Base-by-base conservation (phyloP, 2,797 vertebrate genomes). In the Takifugu rubripes region DNA sequence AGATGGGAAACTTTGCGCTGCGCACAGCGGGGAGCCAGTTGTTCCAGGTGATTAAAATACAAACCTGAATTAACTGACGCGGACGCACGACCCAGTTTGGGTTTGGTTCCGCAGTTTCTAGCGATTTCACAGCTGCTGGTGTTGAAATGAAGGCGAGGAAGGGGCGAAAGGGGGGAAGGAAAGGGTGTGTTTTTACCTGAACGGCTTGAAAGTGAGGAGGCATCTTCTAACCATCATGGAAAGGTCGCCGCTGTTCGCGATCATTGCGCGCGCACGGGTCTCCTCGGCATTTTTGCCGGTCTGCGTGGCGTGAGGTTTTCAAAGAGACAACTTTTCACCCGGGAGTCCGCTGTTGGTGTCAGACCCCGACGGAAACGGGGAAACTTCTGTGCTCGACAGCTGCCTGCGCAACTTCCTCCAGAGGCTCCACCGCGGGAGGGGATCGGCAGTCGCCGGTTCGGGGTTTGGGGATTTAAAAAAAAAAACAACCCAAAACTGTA, bases 191-290 rank as follows among this genome's bases (percentile, higher is more conserved):
- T 33, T 94, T 95, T 92, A 98, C 96, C 96, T 94, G 91, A 98
- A 98, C 29, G 95, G 96, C 90, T 93, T 96, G 92, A 96, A 90
- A 89, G 95, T 96, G 91, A 97, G 91, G 66, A 97, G 93, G 84
- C 95, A 96, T 94, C 96, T 94, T 83, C 96, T 95, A 89, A 94
- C 87, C 95, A 97, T 95, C 88, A 90, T 95, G 91, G 92, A 94
- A 83, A 94, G 90, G 82, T 97, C 95, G 62, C 86, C 82, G 88
- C 90, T 90, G 78, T 89, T 84, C 26, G 79, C 61, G 31, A 64
- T 90, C 89, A 90, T 91, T 85, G 73, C 75, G 71, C 82, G 66
- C 59, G 59, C 70, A 36, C 54, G 58, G 44, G 2, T 72, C 66
- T 24, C 24, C 54, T 61, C 14, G 56, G 36, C 79, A 81, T 78